phyloP scores from a whole-genome alignment of 2,797 vertebrate species.

The Poeciliopsis gracilis region DNA sequence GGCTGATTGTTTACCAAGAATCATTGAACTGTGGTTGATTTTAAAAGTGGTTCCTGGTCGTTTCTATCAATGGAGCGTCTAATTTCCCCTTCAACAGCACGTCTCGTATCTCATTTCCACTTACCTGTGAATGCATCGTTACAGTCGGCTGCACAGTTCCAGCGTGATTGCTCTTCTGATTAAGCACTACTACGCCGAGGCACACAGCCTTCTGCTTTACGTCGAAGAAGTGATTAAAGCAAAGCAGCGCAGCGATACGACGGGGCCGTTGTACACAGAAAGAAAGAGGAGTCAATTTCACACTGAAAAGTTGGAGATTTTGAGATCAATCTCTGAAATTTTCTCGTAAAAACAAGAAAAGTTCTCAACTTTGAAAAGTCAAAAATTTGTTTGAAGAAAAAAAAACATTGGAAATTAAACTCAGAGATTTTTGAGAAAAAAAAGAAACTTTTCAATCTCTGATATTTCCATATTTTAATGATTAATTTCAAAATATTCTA shows the following conservation, averaged over 20 bases:
- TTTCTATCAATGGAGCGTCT: background rate
- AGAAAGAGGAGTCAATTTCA: too few species aligned
- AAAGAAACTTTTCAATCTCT: too few species aligned
- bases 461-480: too few species aligned
- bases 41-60: constrained; percentile 32
- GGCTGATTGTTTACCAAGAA: constrained; percentile 7
- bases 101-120: constrained; percentile 1
- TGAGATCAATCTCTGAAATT: too few species aligned
- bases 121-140: constrained; percentile 5
- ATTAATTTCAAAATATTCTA: too few species aligned
- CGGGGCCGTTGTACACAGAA: too few species aligned
- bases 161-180: constrained; percentile 30
- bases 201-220: constrained; percentile 21
- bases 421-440: too few species aligned
- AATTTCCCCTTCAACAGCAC: constrained; percentile 19
- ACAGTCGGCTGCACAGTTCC: constrained; percentile 5
- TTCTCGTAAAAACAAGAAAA: too few species aligned
- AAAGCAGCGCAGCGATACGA: background rate
- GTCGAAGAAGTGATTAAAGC: constrained; percentile 18
- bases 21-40: constrained; percentile 16
- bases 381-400: too few species aligned
- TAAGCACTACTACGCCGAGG: constrained; percentile 2
- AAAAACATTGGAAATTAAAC: too few species aligned
- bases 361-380: too few species aligned
- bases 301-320: too few species aligned